Evolutionary conservation across 2,888 invertebrate genomes (phyloP).

Genomic region (Phalera bucephala): DNA sequence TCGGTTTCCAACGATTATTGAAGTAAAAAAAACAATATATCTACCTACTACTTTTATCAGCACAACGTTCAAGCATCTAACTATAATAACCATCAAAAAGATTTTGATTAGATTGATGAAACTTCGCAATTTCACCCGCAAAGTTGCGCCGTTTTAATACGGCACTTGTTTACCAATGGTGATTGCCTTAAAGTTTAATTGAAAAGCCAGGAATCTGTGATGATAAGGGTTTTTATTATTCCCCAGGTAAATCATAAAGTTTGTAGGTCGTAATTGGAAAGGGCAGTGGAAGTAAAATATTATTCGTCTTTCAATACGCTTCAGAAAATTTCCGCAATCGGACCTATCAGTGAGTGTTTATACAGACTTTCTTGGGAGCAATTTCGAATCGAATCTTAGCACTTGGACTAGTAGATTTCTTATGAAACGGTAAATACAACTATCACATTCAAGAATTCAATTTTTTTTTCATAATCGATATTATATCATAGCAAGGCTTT

Average conservation of each 20-base stretch:
- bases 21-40: too few relatives aligned
- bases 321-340: constrained; percentile 15
- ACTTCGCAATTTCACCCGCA: constrained; percentile 37
- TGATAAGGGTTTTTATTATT: constrained; percentile 57
- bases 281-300: constrained; percentile 41
- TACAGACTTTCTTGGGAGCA: constrained; percentile 24
- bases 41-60: too few relatives aligned
- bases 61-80: constrained; percentile 27
- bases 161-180: constrained; percentile 51
- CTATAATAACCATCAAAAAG: too few relatives aligned
- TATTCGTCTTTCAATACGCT: constrained; percentile 20
- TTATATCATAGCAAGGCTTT: too few relatives aligned
- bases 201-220: constrained; percentile 55
- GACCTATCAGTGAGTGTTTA: constrained; percentile 10
- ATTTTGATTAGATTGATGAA: too few relatives aligned
- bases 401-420: too few relatives aligned
- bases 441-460: too few relatives aligned
- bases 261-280: constrained; percentile 45
- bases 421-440: too few relatives aligned
- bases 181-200: constrained; percentile 63
- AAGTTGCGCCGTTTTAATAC: constrained; percentile 44
- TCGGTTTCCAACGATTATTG: too few relatives aligned
- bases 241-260: constrained; percentile 52
- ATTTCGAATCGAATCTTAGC: constrained; percentile 22
- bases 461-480: too few relatives aligned